Conservation (phyloP, 1,140 invertebrate species). For the Ceratina japonica region DNA sequence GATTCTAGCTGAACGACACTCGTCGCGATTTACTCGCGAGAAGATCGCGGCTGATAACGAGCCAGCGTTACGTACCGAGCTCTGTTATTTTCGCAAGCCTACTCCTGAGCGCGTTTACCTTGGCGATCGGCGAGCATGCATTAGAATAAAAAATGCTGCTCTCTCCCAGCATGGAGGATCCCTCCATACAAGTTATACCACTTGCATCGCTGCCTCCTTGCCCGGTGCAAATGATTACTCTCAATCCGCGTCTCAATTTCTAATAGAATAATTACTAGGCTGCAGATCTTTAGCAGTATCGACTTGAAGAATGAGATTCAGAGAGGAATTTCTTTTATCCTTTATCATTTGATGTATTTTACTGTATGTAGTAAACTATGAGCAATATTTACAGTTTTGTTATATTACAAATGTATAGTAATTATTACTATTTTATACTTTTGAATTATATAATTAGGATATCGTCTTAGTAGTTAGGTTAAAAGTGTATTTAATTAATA, state of each 20-base stretch:
- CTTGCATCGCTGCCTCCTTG: slow-evolving; percentile 10
- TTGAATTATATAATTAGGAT: too few relatives aligned
- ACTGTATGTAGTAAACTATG: too few relatives aligned
- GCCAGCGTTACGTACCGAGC: slow-evolving; percentile 35
- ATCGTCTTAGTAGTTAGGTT: not conserved
- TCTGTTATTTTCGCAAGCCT: slow-evolving; percentile 52
- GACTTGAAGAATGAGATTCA: too few relatives aligned
- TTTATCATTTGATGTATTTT: too few relatives aligned
- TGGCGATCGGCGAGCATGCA: slow-evolving; percentile 33
- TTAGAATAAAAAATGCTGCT: slow-evolving; percentile 39
- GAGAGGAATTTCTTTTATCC: too few relatives aligned
- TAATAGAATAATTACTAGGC: too few relatives aligned
- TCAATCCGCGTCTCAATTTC: not conserved
- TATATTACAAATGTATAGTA: too few relatives aligned
- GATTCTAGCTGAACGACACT: not conserved
- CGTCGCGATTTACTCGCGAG: not conserved
- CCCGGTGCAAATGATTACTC: slow-evolving; percentile 23
- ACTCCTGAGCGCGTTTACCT: slow-evolving; percentile 42
- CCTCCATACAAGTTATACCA: slow-evolving; percentile 51
- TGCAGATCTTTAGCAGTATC: too few relatives aligned
- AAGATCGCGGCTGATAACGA: not conserved
- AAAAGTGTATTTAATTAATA: not conserved
- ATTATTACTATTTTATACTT: too few relatives aligned
- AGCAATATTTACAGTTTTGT: too few relatives aligned
- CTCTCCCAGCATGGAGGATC: not conserved